phyloP scores from a whole-genome alignment of 2,113 vertebrate species.

The Vicugna pacos region DNA sequence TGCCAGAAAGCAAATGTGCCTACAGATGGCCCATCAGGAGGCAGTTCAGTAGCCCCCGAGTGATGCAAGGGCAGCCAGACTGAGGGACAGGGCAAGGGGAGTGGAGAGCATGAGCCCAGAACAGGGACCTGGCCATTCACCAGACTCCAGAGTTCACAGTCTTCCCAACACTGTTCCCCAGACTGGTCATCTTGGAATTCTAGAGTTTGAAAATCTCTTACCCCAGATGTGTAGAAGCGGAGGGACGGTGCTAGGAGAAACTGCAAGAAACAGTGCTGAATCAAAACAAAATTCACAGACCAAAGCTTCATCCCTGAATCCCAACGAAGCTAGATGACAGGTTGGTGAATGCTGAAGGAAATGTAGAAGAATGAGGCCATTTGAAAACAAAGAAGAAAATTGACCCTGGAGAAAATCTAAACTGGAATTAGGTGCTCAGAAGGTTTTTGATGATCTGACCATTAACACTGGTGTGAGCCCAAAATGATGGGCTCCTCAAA shows the following conservation, averaged over 20 bases:
- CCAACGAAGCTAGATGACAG: background rate
- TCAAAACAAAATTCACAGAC: background rate
- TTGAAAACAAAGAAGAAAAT: background rate
- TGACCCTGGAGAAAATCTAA: background rate
- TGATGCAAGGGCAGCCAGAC: constrained; percentile 58
- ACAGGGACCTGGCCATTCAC: background rate
- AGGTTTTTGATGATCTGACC: background rate
- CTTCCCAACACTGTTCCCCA: background rate
- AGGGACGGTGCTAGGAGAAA: background rate
- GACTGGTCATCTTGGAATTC: background rate
- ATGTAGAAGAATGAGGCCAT: background rate
- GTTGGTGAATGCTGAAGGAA: background rate
- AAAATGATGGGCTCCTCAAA: background rate
- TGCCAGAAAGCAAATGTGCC: constrained; percentile 61
- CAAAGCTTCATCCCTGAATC: background rate
- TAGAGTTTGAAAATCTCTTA: background rate
- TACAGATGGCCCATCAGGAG: constrained; percentile 65
- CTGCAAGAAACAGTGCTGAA: background rate
- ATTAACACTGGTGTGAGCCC: background rate
- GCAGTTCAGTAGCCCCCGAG: background rate
- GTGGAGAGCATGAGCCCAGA: background rate
- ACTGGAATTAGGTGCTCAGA: background rate
- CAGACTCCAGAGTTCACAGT: background rate
- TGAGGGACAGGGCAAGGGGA: background rate
- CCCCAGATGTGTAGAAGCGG: background rate